phyloP scores from a whole-genome alignment of 2,113 vertebrate species.

The Bos indicus region DNA sequence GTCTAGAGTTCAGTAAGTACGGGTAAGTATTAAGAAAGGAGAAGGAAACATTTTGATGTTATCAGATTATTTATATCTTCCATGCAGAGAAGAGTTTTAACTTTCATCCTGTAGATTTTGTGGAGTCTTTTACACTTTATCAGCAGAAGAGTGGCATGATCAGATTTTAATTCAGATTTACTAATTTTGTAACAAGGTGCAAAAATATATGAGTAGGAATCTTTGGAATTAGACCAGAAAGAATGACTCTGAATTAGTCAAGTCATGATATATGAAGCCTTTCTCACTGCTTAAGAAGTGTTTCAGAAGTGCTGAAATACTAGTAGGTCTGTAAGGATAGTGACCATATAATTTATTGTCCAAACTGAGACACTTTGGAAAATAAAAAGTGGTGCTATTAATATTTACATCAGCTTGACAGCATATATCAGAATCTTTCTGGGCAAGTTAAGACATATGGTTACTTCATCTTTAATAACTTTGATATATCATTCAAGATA shows the following conservation, averaged over 20 bases:
- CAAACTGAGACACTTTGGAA: not conserved
- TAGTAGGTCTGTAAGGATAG: not conserved
- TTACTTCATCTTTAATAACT: not conserved
- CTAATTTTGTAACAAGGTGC: not conserved
- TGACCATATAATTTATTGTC: not conserved
- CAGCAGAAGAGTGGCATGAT: not conserved
- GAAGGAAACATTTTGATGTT: not conserved
- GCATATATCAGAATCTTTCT: not conserved
- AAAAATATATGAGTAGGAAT: not conserved
- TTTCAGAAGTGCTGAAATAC: not conserved
- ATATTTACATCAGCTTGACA: not conserved
- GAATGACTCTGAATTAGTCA: not conserved
- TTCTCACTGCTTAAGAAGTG: not conserved
- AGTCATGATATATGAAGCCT: not conserved
- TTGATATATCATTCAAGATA: not conserved
- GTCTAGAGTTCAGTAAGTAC: rapidly evolving
- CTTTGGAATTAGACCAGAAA: not conserved
- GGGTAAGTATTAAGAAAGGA: not conserved
- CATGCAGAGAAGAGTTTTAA: not conserved
- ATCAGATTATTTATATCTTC: not conserved
- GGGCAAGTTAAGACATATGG: not conserved
- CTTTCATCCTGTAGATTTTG: not conserved
- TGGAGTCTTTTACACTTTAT: not conserved
- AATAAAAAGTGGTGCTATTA: not conserved
- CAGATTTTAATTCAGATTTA: not conserved